Conservation (phyloP, 2,888 invertebrate species). For the Protodeltote pygarga region DNA sequence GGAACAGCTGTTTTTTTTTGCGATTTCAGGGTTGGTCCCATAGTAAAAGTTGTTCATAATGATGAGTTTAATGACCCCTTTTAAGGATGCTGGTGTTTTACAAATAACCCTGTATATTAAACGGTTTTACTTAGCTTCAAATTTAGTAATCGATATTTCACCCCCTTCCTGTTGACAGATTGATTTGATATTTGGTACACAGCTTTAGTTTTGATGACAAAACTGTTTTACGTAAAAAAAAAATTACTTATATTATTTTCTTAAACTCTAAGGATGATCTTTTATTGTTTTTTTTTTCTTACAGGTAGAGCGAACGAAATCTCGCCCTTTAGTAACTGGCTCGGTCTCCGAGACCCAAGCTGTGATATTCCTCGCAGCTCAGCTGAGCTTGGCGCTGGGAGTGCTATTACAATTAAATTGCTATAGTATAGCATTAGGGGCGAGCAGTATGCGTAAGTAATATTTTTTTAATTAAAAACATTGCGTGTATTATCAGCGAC, state of each 20-base stretch:
- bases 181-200: too few relatives aligned
- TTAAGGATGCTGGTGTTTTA: too few relatives aligned
- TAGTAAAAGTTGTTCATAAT: too few relatives aligned
- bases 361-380: conserved; percentile 92
- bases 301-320: conserved; percentile 94
- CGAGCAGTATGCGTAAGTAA: conserved; percentile 90
- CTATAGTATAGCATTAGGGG: conserved; percentile 93
- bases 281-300: conserved; percentile 6
- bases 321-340: conserved; percentile 95
- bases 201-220: not conserved
- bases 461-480: not conserved
- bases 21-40: too few relatives aligned
- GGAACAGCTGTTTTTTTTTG: too few relatives aligned
- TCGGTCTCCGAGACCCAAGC: conserved; percentile 92
- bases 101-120: too few relatives aligned
- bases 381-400: conserved; percentile 92
- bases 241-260: too few relatives aligned
- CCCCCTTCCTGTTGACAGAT: too few relatives aligned
- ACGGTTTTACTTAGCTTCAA: too few relatives aligned
- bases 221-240: not conserved
- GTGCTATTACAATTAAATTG: conserved; percentile 97
- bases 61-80: too few relatives aligned
- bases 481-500: too few relatives aligned
- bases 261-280: not conserved
- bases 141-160: too few relatives aligned